These are phyloP conservation scores for Ctenopoma kingsleyae DNA, from an alignment of 2,797 vertebrate genomes.

Conservation along the genomic window DNA sequence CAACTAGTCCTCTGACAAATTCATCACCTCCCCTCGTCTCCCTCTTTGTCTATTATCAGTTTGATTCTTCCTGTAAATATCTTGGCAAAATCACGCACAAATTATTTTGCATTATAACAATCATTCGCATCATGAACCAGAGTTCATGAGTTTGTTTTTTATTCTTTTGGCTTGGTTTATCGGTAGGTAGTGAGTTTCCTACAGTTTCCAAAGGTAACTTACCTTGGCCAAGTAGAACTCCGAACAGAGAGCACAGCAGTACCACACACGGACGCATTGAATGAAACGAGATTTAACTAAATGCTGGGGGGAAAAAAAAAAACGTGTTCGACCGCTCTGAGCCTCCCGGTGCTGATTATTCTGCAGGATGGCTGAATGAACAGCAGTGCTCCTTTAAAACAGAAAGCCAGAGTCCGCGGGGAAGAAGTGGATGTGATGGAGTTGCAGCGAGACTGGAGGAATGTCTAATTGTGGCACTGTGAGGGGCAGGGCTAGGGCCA, in stretches of 20 bases:
- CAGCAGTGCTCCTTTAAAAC: conserved; percentile 27
- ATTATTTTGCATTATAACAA: neutral
- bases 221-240: conserved; percentile 80
- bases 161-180: no score
- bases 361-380: conserved; percentile 13
- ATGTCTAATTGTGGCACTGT: conserved; percentile 70
- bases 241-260: conserved; percentile 77
- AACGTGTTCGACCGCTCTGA: neutral
- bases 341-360: neutral
- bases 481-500: conserved; percentile 79
- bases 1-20: conserved; percentile 56
- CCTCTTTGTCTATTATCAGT: conserved; percentile 15
- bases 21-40: conserved; percentile 48
- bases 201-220: conserved; percentile 60
- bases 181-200: neutral
- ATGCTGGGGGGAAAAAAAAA: neutral
- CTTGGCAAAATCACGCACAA: neutral
- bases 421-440: conserved; percentile 66
- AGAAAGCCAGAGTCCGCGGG: conserved; percentile 17
- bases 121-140: no score
- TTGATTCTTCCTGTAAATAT: conserved; percentile 11
- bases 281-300: conserved; percentile 2
- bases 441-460: conserved; percentile 67
- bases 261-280: conserved; percentile 74
- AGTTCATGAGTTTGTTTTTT: no score